Evolutionary conservation across 2,113 vertebrate species (phyloP).

Genomic region (Emydura subglobosa): DNA sequence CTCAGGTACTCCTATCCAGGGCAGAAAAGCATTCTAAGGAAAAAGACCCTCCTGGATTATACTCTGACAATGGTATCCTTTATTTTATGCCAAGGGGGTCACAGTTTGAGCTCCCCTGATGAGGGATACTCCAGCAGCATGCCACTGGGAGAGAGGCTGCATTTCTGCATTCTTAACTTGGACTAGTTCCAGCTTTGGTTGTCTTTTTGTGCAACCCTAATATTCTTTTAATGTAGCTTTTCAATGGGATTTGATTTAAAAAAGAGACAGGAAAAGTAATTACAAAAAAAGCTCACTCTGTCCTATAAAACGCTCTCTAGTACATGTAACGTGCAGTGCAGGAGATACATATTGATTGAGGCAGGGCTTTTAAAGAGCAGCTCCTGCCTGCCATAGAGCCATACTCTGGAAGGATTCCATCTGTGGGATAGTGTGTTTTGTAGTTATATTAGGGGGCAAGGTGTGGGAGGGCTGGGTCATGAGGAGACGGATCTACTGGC

Average conservation of each 20-base stretch:
- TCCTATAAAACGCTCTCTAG: neutral
- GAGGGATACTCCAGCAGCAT: too few species aligned
- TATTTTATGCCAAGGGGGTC: too few species aligned
- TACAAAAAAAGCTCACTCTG: rapidly evolving
- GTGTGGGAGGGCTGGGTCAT: neutral
- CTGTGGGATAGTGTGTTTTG: neutral
- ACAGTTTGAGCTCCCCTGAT: too few species aligned
- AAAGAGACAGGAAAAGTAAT: neutral
- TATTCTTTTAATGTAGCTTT: neutral
- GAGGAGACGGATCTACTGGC: neutral
- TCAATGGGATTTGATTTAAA: neutral
- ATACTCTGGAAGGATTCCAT: neutral
- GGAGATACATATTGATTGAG: neutral
- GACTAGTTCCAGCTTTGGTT: neutral
- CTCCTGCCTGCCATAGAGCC: neutral
- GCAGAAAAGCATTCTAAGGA: too few species aligned
- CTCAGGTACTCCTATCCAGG: too few species aligned
- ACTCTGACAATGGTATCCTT: too few species aligned
- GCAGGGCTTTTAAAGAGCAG: neutral
- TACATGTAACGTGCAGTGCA: neutral
- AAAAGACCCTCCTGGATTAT: too few species aligned
- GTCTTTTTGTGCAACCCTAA: neutral
- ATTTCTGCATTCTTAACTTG: neutral
- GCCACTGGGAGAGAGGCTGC: too few species aligned
- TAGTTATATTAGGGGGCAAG: neutral